Evolutionary conservation across 2,797 vertebrate species (phyloP).

Genomic region (Pelodytes ibericus): DNA sequence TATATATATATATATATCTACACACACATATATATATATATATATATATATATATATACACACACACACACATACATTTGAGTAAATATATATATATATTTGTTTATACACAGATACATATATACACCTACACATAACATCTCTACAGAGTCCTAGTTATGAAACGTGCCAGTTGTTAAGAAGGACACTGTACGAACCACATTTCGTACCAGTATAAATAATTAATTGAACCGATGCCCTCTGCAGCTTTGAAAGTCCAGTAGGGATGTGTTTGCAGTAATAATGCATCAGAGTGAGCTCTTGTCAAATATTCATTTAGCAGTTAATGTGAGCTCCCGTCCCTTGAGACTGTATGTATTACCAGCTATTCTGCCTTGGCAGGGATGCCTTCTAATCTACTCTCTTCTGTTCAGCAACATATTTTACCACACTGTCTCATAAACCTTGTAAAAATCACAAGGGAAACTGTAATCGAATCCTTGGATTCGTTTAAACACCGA

Average conservation of each 20-base stretch:
- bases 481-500: slow-evolving; percentile 65
- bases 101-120: too few species aligned
- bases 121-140: background rate
- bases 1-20: background rate
- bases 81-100: background rate
- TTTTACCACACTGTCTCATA: slow-evolving; percentile 77
- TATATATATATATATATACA: background rate
- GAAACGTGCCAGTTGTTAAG: slow-evolving; percentile 73
- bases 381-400: slow-evolving; percentile 88
- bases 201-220: slow-evolving; percentile 91
- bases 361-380: slow-evolving; percentile 81
- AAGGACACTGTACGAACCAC: too few species aligned
- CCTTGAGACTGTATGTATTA: slow-evolving; percentile 85
- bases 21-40: background rate
- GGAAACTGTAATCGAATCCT: slow-evolving; percentile 75
- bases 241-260: slow-evolving; percentile 89
- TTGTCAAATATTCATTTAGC: slow-evolving; percentile 99
- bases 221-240: slow-evolving; percentile 91
- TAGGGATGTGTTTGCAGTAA: slow-evolving; percentile 87
- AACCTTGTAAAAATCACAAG: slow-evolving; percentile 74
- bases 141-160: slow-evolving; percentile 65
- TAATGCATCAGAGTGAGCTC: slow-evolving; percentile 92
- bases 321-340: slow-evolving; percentile 90
- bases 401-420: slow-evolving; percentile 69
- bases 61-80: background rate